Percentiles rank a stretch among this genome's conserved stretches.
Evolutionary conservation across 2,888 invertebrate genomes (phyloP).

Genomic region (Caenorhabditis doughertyi): DNA sequence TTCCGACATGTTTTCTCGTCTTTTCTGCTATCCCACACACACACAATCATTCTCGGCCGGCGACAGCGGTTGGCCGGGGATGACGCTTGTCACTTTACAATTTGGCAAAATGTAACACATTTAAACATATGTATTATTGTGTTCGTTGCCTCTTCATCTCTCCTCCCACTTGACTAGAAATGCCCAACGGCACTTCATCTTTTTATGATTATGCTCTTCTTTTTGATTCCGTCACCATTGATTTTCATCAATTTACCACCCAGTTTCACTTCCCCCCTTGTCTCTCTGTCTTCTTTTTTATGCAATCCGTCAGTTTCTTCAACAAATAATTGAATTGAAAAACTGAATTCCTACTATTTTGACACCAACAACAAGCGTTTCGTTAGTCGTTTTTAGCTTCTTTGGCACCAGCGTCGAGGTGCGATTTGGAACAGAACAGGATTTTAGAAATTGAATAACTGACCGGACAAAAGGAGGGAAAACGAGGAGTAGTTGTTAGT

Average conservation of each 20-base stretch:
- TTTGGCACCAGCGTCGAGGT: slow-evolving; percentile 30
- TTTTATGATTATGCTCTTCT: slow-evolving; percentile 35
- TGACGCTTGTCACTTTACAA: slow-evolving; percentile 57
- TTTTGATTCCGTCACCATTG: slow-evolving; percentile 10
- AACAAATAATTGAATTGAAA: slow-evolving; percentile 50
- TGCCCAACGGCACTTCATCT: slow-evolving; percentile 48
- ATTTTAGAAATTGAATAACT: slow-evolving; percentile 54
- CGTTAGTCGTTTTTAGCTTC: slow-evolving; percentile 15
- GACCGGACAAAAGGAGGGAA: slow-evolving; percentile 34
- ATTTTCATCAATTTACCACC: slow-evolving; percentile 41
- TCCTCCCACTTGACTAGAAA: not conserved
- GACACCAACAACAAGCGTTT: slow-evolving; percentile 44
- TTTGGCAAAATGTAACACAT: slow-evolving; percentile 62
- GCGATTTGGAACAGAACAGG: slow-evolving; percentile 47
- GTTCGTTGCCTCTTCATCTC: slow-evolving; percentile 36
- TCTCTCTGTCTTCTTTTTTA: not conserved
- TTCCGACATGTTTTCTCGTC: slow-evolving; percentile 29
- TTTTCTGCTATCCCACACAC: slow-evolving; percentile 21
- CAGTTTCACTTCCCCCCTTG: not conserved
- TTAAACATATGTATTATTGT: slow-evolving; percentile 63
- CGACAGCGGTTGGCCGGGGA: slow-evolving; percentile 8
- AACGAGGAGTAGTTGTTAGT: slow-evolving; percentile 34
- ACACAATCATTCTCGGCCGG: slow-evolving; percentile 37
- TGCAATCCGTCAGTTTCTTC: slow-evolving; percentile 23
- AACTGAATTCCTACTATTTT: slow-evolving; percentile 47